Percentiles rank a stretch among this genome's conserved stretches.
phyloP scores from a whole-genome alignment of 2,113 vertebrate species.

The Taurulus bubalis region DNA sequence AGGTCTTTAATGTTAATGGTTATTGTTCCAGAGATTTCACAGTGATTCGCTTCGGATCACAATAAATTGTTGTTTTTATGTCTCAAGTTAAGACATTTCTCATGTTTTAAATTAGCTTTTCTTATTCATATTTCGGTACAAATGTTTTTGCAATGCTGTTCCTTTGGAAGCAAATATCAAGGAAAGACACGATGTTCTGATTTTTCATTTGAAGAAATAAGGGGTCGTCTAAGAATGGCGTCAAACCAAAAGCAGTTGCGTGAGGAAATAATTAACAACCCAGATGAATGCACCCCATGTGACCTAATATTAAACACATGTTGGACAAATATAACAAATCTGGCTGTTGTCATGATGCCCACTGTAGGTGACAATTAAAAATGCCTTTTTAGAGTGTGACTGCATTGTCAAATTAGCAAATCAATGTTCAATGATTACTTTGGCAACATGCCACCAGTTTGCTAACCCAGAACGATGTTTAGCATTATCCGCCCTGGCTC shows the following conservation, averaged over 20 bases:
- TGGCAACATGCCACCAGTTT: neutral
- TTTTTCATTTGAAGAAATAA: neutral
- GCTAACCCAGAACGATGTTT: neutral
- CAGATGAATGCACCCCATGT: neutral
- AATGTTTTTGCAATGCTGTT: neutral
- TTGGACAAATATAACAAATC: neutral
- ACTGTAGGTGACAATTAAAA: neutral
- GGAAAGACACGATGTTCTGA: neutral
- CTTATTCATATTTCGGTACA: neutral
- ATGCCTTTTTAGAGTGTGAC: neutral
- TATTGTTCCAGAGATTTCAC: neutral
- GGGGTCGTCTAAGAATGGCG: neutral
- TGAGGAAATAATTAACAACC: neutral
- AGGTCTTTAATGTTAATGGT: neutral
- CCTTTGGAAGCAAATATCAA: neutral
- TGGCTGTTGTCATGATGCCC: neutral
- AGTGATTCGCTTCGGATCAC: neutral
- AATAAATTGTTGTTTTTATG: neutral
- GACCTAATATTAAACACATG: neutral
- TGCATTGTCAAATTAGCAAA: neutral
- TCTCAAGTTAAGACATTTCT: neutral
- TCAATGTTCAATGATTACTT: neutral
- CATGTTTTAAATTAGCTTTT: neutral
- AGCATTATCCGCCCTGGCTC: fast-evolving
- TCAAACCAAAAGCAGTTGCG: neutral